Evolutionary conservation across 2,888 invertebrate genomes (phyloP).

Genomic region (Eristalis pertinax): DNA sequence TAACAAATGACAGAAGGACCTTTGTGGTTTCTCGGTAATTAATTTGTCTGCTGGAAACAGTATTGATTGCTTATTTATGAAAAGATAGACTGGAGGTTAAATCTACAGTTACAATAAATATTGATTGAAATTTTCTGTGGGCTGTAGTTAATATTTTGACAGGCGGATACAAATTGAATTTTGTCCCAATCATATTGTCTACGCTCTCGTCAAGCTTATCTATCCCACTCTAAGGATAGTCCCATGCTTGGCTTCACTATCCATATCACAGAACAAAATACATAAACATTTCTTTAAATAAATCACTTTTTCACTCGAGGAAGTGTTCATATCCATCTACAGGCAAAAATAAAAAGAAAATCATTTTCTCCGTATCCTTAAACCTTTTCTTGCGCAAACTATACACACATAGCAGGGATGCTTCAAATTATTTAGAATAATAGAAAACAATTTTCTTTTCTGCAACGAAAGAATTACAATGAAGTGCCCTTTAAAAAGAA

Average conservation of each 20-base stretch:
- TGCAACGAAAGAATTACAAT: constrained; percentile 7
- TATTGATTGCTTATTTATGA: constrained; percentile 35
- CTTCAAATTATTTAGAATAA: constrained; percentile 45
- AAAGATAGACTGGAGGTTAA: background rate
- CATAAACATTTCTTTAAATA: background rate
- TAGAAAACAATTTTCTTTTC: constrained; percentile 35
- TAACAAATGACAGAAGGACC: constrained; percentile 13
- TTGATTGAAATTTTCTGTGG: background rate
- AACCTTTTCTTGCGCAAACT: background rate
- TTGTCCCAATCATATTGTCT: no score
- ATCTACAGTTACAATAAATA: background rate
- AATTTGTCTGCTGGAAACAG: background rate
- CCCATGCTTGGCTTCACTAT: background rate
- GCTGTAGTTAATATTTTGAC: background rate
- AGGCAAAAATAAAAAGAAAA: background rate
- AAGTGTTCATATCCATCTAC: background rate
- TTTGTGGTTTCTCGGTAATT: constrained; percentile 13
- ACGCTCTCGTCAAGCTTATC: no score
- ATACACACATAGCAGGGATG: constrained; percentile 9
- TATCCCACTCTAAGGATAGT: background rate
- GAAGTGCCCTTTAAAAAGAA: constrained; percentile 20
- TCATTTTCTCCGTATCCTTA: background rate
- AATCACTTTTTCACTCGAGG: background rate
- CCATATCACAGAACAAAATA: background rate
- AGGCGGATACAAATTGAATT: no score